Base-by-base conservation (phyloP, 2,113 vertebrate genomes). In the Mesocricetus auratus region DNA sequence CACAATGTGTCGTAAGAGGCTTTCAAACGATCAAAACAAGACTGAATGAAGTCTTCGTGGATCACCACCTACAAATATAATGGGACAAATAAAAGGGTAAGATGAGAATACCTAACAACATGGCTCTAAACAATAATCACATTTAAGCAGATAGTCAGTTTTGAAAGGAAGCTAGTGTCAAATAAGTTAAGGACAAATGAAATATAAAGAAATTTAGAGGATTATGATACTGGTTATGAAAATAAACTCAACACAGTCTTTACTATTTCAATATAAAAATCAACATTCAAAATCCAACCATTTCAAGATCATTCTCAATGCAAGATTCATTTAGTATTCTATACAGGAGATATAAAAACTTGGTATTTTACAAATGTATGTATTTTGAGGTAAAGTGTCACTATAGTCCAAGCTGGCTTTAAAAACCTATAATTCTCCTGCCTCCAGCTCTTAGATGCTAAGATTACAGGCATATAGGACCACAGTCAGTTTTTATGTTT, bases 31-130 rank as follows among this genome's bases (percentile, higher is more conserved):
- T 99, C 99, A 86, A 99, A 99, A 98, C 99, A 99, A 73, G 99
- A 99, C 98, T 99, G 99, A 98, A 99, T 99, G 97, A 99, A 99
- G 97, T 99, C 99, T 98, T 99, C 99, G 89, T 99, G 99, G 98
- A 99, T 99, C 98, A 99, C 99, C 98, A 99, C 99, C 99, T 99
- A 98, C 95, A 97, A 93, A 42, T 68, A 98, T 71, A 98, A 97
- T 88, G 8, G 47, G 86, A 66, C 86, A 95, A 97, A 95, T 85
- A 13, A 69, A 69, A 92, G 82, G 66, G 11, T 58, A n/a, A 56
- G 78, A 45, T 62, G 24, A 64, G 26, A 42, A 64, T 7, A 83
- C 1, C 5, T 64, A 82, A 82, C 78, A 58, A 81, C 21, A 17
- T n/a, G 56, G 78, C 21, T 39, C 79, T 83, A 71, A 56, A 86